Evolutionary conservation across 2,113 vertebrate genomes (phyloP).

Genomic region (Rissa tridactyla): DNA sequence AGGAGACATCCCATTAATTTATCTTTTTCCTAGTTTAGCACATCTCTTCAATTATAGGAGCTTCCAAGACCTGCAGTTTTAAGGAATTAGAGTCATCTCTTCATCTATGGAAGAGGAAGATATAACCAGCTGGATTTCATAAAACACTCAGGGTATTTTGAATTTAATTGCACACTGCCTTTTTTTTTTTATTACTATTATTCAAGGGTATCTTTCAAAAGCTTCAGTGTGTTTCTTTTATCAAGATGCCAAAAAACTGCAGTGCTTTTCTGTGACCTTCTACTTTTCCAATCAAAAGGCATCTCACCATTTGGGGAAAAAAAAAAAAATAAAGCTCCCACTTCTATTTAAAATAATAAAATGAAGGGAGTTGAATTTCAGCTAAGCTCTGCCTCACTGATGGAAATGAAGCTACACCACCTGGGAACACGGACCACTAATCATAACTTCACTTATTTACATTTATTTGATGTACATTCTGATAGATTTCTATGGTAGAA

Average conservation of each 20-base stretch:
- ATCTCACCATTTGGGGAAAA: not conserved
- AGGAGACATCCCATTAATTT: not conserved
- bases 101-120: not conserved
- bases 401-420: not conserved
- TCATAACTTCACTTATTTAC: not conserved
- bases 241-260: not conserved
- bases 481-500: not conserved
- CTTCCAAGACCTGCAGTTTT: not conserved
- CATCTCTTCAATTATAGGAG: not conserved
- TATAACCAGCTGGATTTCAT: not conserved
- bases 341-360: not conserved
- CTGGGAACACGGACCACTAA: not conserved
- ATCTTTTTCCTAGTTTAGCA: not conserved
- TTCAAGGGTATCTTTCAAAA: conserved; percentile 10
- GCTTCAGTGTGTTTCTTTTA: not conserved
- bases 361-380: not conserved
- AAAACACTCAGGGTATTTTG: not conserved
- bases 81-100: not conserved
- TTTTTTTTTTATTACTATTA: not conserved
- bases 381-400: not conserved
- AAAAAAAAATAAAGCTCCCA: not conserved
- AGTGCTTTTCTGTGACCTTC: not conserved
- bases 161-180: conserved; percentile 3
- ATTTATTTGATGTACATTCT: not conserved
- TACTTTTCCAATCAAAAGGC: not conserved